Conservation (phyloP, 2,888 invertebrate species). For the Tenthredo amoena region DNA sequence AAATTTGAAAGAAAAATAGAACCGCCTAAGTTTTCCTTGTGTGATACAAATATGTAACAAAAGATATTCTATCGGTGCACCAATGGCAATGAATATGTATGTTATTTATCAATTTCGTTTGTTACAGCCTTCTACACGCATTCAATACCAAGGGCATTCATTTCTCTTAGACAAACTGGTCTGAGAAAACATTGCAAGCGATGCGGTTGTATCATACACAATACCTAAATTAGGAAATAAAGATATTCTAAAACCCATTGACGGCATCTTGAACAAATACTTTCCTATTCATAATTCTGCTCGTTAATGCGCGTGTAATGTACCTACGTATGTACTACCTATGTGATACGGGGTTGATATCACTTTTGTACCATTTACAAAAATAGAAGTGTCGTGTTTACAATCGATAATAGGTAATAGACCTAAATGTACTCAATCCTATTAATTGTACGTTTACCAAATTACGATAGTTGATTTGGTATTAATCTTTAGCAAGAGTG, state of each 20-base stretch:
- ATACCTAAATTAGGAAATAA: background rate
- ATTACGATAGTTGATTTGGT: constrained; percentile 18
- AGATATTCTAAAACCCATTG: background rate
- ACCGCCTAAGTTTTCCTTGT: background rate
- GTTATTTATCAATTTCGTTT: constrained; percentile 57
- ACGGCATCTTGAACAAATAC: background rate
- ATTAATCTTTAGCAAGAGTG: constrained; percentile 9
- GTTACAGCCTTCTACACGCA: constrained; percentile 86
- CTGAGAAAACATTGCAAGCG: background rate
- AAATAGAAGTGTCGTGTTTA: constrained; percentile 44
- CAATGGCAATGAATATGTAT: constrained; percentile 13
- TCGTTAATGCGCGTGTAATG: background rate
- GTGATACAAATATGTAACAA: constrained; percentile 34
- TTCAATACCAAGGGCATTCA: constrained; percentile 97
- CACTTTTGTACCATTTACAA: constrained; percentile 47
- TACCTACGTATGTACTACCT: no score
- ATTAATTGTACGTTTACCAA: constrained; percentile 31
- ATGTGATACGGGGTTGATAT: background rate
- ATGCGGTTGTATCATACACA: background rate
- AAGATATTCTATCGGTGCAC: background rate
- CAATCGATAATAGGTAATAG: constrained; percentile 12
- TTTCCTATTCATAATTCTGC: background rate
- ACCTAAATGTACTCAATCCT: constrained; percentile 10
- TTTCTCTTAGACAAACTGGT: constrained; percentile 83
- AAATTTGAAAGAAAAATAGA: background rate